These are phyloP conservation scores for mouse (Mus musculus) DNA, from an alignment of 2,113 vertebrate species.

Conservation along the genomic window DNA sequence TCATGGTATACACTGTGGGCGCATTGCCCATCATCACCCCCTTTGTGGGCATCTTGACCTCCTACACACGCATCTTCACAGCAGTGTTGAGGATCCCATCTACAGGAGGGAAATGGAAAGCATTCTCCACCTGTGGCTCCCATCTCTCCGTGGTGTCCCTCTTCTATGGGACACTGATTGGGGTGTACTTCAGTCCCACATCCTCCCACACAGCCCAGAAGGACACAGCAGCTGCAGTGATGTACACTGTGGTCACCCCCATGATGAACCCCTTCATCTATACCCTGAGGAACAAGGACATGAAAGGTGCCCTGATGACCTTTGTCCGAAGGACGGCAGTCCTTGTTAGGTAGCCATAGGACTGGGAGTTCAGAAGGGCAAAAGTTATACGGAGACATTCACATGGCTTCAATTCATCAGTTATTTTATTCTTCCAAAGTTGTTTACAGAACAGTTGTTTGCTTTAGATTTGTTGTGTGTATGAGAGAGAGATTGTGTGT, in stretches of 20 bases:
- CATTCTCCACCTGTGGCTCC: background rate
- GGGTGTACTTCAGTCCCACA: background rate
- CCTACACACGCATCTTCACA: background rate
- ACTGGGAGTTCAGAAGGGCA: background rate
- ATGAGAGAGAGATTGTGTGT: too few species aligned
- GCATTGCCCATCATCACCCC: background rate
- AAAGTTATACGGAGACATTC: background rate
- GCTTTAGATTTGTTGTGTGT: background rate
- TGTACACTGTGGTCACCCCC: background rate
- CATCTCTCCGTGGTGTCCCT: background rate
- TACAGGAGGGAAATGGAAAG: background rate
- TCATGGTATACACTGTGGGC: background rate
- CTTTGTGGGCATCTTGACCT: background rate
- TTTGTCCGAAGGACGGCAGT: background rate
- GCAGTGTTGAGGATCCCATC: background rate
- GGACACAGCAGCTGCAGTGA: background rate
- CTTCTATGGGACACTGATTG: background rate
- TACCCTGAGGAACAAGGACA: background rate
- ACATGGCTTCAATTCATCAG: background rate
- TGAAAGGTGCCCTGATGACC: background rate
- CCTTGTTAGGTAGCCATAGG: background rate
- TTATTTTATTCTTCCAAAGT: background rate
- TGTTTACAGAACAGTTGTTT: background rate
- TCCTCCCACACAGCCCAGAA: background rate
- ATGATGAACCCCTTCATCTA: constrained; percentile 2